A percentile compares a stretch with the other conserved stretches of the same genome.
Conservation (phyloP, 2,797 vertebrate species). For the Galago senegalensis region DNA sequence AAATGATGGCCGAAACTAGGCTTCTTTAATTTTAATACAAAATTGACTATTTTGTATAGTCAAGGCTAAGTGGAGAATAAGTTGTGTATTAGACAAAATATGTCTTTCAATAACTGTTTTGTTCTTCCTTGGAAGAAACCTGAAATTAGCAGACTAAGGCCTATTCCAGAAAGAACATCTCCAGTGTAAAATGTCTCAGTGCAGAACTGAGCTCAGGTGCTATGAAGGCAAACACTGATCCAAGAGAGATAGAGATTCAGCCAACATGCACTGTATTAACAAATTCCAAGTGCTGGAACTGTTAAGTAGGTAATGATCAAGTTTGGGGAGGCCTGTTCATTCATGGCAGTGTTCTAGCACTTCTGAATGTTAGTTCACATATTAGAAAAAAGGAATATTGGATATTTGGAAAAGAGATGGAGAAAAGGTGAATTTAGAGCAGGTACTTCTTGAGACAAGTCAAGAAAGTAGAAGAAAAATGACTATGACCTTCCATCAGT, state of each 20-base stretch:
- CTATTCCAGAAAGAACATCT: neutral
- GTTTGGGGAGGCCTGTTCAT: neutral
- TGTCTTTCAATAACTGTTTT: conserved; percentile 33
- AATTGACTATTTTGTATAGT: neutral
- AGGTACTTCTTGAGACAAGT: neutral
- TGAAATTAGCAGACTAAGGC: neutral
- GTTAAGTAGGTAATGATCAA: neutral
- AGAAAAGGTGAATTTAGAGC: neutral
- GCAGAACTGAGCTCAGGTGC: neutral
- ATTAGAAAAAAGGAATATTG: neutral
- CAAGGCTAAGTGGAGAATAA: neutral
- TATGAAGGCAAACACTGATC: neutral
- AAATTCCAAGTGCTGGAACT: neutral
- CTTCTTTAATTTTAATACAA: conserved; percentile 36
- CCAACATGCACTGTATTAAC: neutral
- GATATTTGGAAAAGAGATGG: neutral
- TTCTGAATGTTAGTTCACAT: neutral
- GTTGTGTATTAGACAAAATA: neutral
- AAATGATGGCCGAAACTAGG: neutral
- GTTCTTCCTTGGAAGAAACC: conserved; percentile 16
- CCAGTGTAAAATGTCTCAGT: neutral
- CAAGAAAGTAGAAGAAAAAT: neutral
- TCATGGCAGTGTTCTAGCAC: neutral
- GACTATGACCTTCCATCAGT: neutral
- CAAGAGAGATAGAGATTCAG: neutral